Evolutionary conservation across 2,888 invertebrate genomes (phyloP), one percentile per base, ranked within the genome.

Genomic region (Dendrolimus pini): DNA sequence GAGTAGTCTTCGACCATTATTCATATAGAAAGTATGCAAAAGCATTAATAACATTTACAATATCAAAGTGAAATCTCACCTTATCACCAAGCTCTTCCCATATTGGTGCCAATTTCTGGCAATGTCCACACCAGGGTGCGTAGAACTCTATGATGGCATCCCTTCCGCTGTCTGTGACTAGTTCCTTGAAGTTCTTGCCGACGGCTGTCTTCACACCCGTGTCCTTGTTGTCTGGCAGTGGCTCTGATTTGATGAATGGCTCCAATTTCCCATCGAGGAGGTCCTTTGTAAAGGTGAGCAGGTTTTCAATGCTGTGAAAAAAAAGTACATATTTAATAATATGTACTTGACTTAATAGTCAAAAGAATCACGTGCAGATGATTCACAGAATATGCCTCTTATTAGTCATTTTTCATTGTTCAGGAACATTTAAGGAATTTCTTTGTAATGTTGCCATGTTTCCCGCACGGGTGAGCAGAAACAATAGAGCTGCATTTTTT

Each of bases 61-160:
- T 30, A 30, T 30, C 30, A 30, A 30, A 30, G 6, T 30, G 30
- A 47, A 47, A 13, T 30, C 13, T 59, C 78, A 94, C 94, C 91
- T 96, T 96, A 60, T 95, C 94, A 53, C 96, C 99, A 47, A 99
- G 92, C 85, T 99, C 98, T 61, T 99, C 98, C 86, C 93, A 99
- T 58, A 97, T 92, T 18, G 99, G 99, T 2, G 97, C 93, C 55
- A 99, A 92, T 83, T 96, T 96, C 89, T 99, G 99, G 92, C 99
- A 99, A 80, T 99, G 99, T 67, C 99, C 99, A 83, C 98, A 98
- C 99, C 99, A 99, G 1, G 99, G 99, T 52, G 99, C 99, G 85
- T 99, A 99, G 92, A 99, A 99, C 90, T 99, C 99, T 68, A 99
- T 93, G 54, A 99, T 92, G 2, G 97, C 97, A 82, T 99, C 99